Evolutionary conservation across 2,888 invertebrate species (phyloP).

Genomic region (Ophraella communa): DNA sequence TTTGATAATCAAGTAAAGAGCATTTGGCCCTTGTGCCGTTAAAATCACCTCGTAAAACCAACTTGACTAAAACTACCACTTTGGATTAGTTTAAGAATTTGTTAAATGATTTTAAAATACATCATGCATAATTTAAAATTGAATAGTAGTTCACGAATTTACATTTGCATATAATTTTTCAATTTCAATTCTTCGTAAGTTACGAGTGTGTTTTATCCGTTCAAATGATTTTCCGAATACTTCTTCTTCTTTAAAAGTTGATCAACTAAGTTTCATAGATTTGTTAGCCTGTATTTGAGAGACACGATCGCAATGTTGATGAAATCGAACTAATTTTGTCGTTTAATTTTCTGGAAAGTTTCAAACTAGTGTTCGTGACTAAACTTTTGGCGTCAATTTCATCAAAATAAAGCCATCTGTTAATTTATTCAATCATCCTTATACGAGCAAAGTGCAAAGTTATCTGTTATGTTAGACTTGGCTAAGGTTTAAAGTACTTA

Average conservation of each 20-base stretch:
- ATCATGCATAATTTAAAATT: too few relatives aligned
- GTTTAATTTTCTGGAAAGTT: conserved; percentile 6
- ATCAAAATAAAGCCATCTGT: not conserved
- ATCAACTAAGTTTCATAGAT: conserved; percentile 39
- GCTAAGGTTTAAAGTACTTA: too few relatives aligned
- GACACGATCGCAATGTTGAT: conserved; percentile 37
- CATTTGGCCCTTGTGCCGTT: too few relatives aligned
- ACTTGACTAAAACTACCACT: too few relatives aligned
- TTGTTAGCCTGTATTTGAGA: conserved; percentile 41
- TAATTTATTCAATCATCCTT: not conserved
- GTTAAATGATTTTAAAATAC: too few relatives aligned
- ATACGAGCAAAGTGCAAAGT: too few relatives aligned
- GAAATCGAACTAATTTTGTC: conserved; percentile 32
- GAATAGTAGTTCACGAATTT: too few relatives aligned
- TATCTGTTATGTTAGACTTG: too few relatives aligned
- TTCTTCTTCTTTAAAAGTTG: conserved; percentile 12
- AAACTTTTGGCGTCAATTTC: not conserved
- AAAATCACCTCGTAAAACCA: too few relatives aligned
- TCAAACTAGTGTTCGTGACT: conserved; percentile 2
- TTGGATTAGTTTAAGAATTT: too few relatives aligned
- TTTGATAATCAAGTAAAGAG: too few relatives aligned
- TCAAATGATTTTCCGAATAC: conserved; percentile 34
- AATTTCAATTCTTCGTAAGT: conserved; percentile 29
- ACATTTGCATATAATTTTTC: conserved; percentile 24
- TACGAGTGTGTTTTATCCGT: conserved; percentile 31